Evolutionary conservation across 2,113 vertebrate species (phyloP).

Genomic region (Anser brachyrhynchus): DNA sequence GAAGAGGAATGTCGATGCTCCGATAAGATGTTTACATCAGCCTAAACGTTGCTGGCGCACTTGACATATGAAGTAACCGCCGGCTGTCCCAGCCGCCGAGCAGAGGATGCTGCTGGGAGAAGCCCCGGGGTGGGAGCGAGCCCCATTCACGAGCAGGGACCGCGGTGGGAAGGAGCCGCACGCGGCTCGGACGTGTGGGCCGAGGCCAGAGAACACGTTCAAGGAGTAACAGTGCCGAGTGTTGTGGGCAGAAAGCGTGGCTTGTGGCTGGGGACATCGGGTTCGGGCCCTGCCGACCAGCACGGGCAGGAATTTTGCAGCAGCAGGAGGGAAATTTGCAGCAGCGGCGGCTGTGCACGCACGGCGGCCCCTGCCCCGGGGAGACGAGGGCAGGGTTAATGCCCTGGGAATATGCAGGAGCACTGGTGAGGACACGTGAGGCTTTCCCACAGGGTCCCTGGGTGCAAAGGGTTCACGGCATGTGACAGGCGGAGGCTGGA

Average conservation of each 20-base stretch:
- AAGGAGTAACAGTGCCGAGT: background rate
- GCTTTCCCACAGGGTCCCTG: background rate
- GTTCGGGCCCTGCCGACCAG: background rate
- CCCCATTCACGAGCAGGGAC: constrained; percentile 60
- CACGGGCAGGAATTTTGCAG: background rate
- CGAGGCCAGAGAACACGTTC: background rate
- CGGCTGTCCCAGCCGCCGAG: background rate
- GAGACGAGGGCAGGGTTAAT: background rate
- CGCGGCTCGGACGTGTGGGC: background rate
- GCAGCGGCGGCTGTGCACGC: fast-evolving
- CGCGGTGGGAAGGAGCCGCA: constrained; percentile 3
- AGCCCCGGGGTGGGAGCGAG: constrained; percentile 13
- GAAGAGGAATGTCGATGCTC: constrained; percentile 62
- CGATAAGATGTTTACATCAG: constrained; percentile 81
- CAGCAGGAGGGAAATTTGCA: background rate
- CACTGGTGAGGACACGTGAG: background rate
- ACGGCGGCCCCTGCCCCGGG: background rate
- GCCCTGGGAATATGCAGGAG: background rate
- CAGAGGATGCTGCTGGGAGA: constrained; percentile 3
- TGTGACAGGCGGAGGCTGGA: fast-evolving
- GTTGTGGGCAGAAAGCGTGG: background rate
- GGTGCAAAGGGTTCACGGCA: background rate
- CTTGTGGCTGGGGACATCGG: fast-evolving
- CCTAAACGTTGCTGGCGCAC: constrained; percentile 58
- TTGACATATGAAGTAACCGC: constrained; percentile 65